Evolutionary conservation across 1,140 invertebrate species (phyloP), one percentile per base, ranked within the genome.

Genomic region (Lethocerus indicus): DNA sequence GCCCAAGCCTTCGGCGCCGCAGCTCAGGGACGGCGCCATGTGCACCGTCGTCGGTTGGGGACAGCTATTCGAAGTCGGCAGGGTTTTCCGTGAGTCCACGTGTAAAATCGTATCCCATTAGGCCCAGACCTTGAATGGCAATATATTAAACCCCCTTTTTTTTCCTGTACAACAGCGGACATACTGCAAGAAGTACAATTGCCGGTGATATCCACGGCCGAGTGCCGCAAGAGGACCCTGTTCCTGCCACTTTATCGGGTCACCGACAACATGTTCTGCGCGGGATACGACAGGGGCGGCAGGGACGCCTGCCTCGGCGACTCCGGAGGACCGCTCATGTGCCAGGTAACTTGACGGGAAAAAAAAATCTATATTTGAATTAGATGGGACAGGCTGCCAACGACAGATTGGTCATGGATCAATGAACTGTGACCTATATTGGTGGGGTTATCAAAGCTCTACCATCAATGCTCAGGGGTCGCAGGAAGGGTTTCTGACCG

Each of bases 241-340:
- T 82, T 87, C 53, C 67, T 89, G 24, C 78, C 80, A 7, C 64
- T 81, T 14, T 88, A 87, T 58, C 72, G 75, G 24, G 82, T 90
- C 27, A 89, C 86, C 0, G 76, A 84, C 25, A 82, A 89, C 60
- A 91, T 91, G 87, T 83, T 90, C 61, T 91, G 87, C 59, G 87
- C 87, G 3, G 87, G 87, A 0, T 83, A 77, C 61, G 71, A 71
- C 26, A 72, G 78, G 3, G 76, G 76, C 16, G 75, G 75, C 3
- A 63, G 71, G 29, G 87, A 92, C 61, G 87, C 87, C 0, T 92
- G 87, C 63, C 75, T 86, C 1, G 88, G 88, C 0, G 88, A 92
- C 59, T 87, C 83, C n/a, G 87, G 87, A 1, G 87, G 87, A 0
- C 87, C 86, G 0, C 64, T 91, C 4, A 73, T 89, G 48, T 90